Base-by-base conservation (phyloP, 2,888 invertebrate species). In the Agrotis puta region DNA sequence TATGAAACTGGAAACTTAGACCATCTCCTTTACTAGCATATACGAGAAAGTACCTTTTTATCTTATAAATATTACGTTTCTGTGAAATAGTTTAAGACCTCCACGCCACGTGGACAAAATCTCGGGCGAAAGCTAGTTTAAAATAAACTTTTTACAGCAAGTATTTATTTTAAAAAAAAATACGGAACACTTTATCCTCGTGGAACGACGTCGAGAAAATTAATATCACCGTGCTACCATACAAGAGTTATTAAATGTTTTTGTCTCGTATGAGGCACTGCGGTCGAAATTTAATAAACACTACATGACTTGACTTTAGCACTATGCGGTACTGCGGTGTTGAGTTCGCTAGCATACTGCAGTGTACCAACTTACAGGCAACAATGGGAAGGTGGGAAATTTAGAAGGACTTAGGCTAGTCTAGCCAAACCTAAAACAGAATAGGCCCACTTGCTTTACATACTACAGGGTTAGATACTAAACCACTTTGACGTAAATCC, bases 241-340 rank as follows among this genome's bases (percentile, higher is more conserved):
- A 61, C 61, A 71, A 72, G 57, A 77, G 39, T 64, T 76, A 69
- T 67, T 74, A 69, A 79, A 76, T 54, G 73, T 74, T 75, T 80
- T 82, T 77, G 63, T 66, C 51, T 61, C 62, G 64, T 66, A 68
- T 53, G 53, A 69, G 50, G 64, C 72, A 70, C 63, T 79, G 82
- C 82, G 74, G 79, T 74, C 79, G 64, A 79, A 77, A 84, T 83
- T 69, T 74, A 85, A 85, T 84, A 77, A 83, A 82, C 77, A 71
- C 69, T 79, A 74, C 53, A 82, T 83, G 70, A 84, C 68, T 58
- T 47, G 68, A 74, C 66, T 74, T 67, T 71, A 65, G 63, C 50
- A 64, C 61, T 70, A 77, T 82, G 76, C 82, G 61, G 59, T 48
- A 73, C 73, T 73, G 78, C 71, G 62, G n/a, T 53, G 58, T 67